Evolutionary conservation across 1,140 invertebrate species (phyloP).

Genomic region (Zaprionus africanus): DNA sequence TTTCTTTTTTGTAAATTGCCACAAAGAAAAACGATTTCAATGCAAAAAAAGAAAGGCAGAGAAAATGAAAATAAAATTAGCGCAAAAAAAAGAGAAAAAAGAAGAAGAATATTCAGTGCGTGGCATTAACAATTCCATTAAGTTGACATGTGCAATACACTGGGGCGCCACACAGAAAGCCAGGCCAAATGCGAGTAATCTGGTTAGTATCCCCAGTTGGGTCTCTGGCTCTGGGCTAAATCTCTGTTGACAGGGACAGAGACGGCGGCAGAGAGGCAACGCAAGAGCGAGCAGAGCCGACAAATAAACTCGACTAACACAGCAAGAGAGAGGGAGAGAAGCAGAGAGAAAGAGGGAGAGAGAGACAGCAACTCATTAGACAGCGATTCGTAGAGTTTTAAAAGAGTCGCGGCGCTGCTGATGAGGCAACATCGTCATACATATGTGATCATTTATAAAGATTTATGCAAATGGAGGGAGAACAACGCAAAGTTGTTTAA

Average conservation of each 20-base stretch:
- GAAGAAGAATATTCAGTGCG: conserved; percentile 7
- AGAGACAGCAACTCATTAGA: conserved; percentile 41
- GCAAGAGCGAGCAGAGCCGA: not conserved
- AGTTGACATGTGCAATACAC: conserved; percentile 43
- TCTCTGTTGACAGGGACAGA: conserved; percentile 55
- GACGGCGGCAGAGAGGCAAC: not conserved
- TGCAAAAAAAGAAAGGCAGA: conserved; percentile 27
- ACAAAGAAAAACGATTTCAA: conserved; percentile 44
- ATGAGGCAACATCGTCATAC: conserved; percentile 7
- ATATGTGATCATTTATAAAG: conserved; percentile 41
- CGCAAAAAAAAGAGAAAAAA: conserved; percentile 2
- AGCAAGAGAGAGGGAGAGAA: conserved; percentile 9
- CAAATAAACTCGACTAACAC: conserved; percentile 33
- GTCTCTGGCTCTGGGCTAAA: conserved; percentile 32
- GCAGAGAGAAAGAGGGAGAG: not conserved
- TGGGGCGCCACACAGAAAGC: conserved; percentile 17
- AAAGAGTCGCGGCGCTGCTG: not conserved
- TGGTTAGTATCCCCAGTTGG: conserved; percentile 43
- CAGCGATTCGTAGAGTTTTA: not conserved
- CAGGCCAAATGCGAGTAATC: conserved; percentile 39
- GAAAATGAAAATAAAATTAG: conserved; percentile 42
- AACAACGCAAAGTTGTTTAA: conserved; percentile 60
- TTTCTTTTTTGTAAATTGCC: conserved; percentile 36
- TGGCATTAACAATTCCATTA: conserved; percentile 80
- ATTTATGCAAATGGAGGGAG: conserved; percentile 17